Percentiles rank a stretch among this genome's conserved stretches.
phyloP scores from a whole-genome alignment of 2,113 vertebrate species.

The Catharus minimus region DNA sequence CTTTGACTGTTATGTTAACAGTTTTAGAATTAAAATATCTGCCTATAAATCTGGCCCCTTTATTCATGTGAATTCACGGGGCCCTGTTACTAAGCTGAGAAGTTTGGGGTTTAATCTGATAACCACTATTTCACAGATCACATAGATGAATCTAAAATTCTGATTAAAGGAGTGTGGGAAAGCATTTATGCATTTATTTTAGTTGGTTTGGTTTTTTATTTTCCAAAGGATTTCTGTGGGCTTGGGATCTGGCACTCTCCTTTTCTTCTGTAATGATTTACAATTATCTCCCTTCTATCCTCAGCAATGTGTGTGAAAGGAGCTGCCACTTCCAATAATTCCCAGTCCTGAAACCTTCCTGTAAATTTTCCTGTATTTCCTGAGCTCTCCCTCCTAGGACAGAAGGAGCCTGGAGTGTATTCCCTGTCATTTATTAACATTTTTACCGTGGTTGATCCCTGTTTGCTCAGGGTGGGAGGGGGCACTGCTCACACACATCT shows the following conservation, averaged over 20 bases:
- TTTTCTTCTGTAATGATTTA: background rate
- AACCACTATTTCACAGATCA: constrained; percentile 10
- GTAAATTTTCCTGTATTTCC: background rate
- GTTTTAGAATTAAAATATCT: constrained; percentile 51
- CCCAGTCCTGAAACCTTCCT: background rate
- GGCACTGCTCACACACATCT: background rate
- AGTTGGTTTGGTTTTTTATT: background rate
- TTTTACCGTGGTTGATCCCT: background rate
- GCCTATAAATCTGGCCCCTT: constrained; percentile 30
- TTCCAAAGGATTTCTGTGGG: background rate
- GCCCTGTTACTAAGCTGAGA: background rate
- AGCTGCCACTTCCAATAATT: background rate
- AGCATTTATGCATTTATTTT: background rate
- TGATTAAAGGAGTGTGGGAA: constrained; percentile 33
- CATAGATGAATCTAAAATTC: background rate
- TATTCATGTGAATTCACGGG: background rate
- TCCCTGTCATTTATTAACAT: background rate
- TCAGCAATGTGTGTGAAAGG: background rate
- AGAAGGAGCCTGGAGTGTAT: background rate
- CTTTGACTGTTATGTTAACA: constrained; percentile 57
- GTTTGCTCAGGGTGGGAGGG: background rate
- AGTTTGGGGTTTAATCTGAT: constrained; percentile 27
- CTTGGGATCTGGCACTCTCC: background rate
- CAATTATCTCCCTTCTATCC: background rate
- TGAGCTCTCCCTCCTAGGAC: background rate